Percentiles rank a stretch among this genome's conserved stretches.
Evolutionary conservation across 1,140 invertebrate species (phyloP).

Genomic region (Paraescarpia echinospica): DNA sequence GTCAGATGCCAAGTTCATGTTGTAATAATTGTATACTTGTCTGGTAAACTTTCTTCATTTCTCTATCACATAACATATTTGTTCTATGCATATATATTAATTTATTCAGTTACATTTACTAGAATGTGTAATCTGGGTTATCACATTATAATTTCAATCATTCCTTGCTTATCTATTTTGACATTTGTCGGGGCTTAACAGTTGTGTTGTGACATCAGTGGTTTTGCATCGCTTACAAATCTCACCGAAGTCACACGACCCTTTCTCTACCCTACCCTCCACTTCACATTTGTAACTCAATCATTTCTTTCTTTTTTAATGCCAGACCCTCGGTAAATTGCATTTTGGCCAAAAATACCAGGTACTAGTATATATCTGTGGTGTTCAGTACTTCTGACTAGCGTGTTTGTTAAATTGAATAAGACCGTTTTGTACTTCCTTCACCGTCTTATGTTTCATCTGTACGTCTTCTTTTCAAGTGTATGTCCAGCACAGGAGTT

Average conservation of each 20-base stretch:
- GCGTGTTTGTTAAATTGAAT: neutral
- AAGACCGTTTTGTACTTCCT: neutral
- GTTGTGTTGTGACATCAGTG: neutral
- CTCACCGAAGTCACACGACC: neutral
- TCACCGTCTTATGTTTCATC: neutral
- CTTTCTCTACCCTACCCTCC: neutral
- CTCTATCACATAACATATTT: neutral
- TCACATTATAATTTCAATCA: constrained; percentile 18
- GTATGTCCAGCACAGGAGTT: neutral
- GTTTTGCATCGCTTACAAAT: neutral
- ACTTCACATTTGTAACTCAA: neutral
- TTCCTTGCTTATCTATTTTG: neutral
- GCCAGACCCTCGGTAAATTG: constrained; percentile 49
- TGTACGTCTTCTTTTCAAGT: neutral
- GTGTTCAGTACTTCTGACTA: neutral
- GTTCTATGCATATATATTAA: neutral
- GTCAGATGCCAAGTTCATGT: neutral
- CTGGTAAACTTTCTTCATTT: neutral
- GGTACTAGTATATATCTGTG: constrained; percentile 36
- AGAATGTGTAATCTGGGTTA: neutral
- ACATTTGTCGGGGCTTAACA: neutral
- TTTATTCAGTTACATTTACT: constrained; percentile 8
- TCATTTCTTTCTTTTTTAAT: constrained; percentile 3
- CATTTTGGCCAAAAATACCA: constrained; percentile 53
- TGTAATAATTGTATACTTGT: neutral